Evolutionary conservation across 2,113 vertebrate genomes (phyloP), one percentile per base, ranked within the genome.

Genomic region (Callospermophilus lateralis): DNA sequence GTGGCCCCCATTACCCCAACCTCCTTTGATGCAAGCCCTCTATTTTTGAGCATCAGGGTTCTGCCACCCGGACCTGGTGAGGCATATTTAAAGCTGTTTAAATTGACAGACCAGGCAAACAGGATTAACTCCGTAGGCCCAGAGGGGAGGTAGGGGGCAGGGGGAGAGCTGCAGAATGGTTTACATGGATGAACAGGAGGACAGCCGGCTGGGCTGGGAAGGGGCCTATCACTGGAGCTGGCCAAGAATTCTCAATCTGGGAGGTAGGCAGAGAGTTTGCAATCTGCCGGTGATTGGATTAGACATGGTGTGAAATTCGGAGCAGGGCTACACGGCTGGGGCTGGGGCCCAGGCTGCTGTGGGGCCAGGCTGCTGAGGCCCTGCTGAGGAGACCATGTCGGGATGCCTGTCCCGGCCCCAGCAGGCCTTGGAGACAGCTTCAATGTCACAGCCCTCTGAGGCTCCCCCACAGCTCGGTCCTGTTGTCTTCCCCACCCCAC

Each of bases 81-180:
- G 98, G 97, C 98, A 99, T 99, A 99, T 99, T 99, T 98, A 99
- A 98, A 98, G 98, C 98, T 98, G 97, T 97, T 98, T 98, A 98
- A 98, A 98, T 98, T 98, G 98, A 98, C 98, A 98, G 98, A 97
- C 95, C 98, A 84, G 97, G 98, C 98, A 99, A 99, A 99, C 98
- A 98, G 97, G 98, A 99, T 99, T 99, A 99, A 97, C 97, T 98
- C 98, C 34, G 30, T 98, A 96, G 98, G 98, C 98, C 98, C 97
- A 97, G 98, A 97, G 96, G 98, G 98, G 98, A 97, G 96, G 91
- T 95, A 30, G 92, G 94, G 95, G 97, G 97, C 91, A 55, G 92
- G 96, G 96, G 94, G 95, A 95, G 95, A 87, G 30, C 68, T 32
- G 86, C 24, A 17, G 96, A 58, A 8, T 81, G 96, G 97, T 98